Percentiles rank a stretch among this genome's conserved stretches.
Conservation (phyloP, 2,888 invertebrate species). For the Ectropis crepuscularia region DNA sequence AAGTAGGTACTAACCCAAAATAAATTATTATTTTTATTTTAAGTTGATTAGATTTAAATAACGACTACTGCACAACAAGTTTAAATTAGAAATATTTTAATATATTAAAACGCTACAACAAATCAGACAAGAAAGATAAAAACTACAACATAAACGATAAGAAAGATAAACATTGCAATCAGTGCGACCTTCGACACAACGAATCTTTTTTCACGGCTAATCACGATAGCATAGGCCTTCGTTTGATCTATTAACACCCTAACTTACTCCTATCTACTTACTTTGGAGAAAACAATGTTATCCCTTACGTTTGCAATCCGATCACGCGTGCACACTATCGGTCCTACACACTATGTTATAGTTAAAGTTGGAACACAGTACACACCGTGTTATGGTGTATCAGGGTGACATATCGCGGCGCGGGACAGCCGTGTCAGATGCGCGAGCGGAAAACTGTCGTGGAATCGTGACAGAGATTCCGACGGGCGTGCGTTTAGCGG, state of each 20-base stretch:
- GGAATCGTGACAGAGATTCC: constrained; percentile 55
- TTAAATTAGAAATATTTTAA: not conserved
- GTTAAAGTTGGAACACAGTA: constrained; percentile 64
- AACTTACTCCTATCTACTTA: constrained; percentile 62
- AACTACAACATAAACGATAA: constrained; percentile 51
- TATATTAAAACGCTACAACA: constrained; percentile 9
- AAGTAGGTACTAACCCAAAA: no score
- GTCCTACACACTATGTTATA: constrained; percentile 71
- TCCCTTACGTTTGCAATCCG: constrained; percentile 72
- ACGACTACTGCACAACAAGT: not conserved
- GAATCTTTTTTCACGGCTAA: constrained; percentile 53
- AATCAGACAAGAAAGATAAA: constrained; percentile 42
- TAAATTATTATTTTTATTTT: no score
- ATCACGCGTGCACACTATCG: constrained; percentile 70
- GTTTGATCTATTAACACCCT: constrained; percentile 61
- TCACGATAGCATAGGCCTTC: constrained; percentile 48
- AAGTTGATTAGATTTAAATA: not conserved
- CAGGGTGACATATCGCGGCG: constrained; percentile 71
- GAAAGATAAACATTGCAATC: constrained; percentile 66
- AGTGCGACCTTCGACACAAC: constrained; percentile 63
- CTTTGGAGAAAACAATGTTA: constrained; percentile 70
- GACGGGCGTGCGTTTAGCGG: constrained; percentile 64
- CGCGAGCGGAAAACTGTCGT: constrained; percentile 59
- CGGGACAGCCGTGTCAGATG: constrained; percentile 51
- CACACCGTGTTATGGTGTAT: constrained; percentile 69